Conservation (phyloP, 2,888 invertebrate species). For the Coelinius sp. region DNA sequence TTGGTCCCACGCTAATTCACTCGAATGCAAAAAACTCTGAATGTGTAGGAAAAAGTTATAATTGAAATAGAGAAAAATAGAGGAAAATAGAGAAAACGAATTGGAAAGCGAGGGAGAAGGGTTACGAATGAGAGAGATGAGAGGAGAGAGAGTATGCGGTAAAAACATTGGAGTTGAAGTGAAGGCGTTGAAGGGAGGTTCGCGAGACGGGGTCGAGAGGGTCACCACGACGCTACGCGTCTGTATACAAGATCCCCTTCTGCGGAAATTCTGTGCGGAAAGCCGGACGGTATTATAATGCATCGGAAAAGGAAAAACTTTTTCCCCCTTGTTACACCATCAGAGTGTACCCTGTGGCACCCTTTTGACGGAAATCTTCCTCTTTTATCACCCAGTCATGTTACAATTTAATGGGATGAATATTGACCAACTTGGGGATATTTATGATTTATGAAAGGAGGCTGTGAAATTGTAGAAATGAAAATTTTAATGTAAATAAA, state of each 20-base stretch:
- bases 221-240: constrained; percentile 24
- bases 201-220: constrained; percentile 35
- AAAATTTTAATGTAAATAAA: too few species aligned
- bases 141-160: constrained; percentile 6
- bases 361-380: neutral
- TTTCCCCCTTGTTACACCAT: constrained; percentile 35
- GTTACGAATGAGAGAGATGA: constrained; percentile 20
- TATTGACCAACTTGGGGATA: neutral
- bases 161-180: constrained; percentile 20
- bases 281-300: constrained; percentile 24
- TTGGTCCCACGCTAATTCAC: neutral
- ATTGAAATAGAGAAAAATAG: neutral
- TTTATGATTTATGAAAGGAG: neutral
- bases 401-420: neutral
- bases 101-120: constrained; percentile 15
- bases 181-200: constrained; percentile 15
- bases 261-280: neutral
- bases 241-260: constrained; percentile 12
- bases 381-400: neutral
- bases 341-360: constrained; percentile 28
- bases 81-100: constrained; percentile 22
- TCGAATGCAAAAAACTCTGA: neutral
- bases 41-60: neutral
- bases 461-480: too few species aligned
- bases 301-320: constrained; percentile 28